These are phyloP conservation scores for Agelaius phoeniceus DNA, from an alignment of 2,113 vertebrate genomes.

Conservation along the genomic window DNA sequence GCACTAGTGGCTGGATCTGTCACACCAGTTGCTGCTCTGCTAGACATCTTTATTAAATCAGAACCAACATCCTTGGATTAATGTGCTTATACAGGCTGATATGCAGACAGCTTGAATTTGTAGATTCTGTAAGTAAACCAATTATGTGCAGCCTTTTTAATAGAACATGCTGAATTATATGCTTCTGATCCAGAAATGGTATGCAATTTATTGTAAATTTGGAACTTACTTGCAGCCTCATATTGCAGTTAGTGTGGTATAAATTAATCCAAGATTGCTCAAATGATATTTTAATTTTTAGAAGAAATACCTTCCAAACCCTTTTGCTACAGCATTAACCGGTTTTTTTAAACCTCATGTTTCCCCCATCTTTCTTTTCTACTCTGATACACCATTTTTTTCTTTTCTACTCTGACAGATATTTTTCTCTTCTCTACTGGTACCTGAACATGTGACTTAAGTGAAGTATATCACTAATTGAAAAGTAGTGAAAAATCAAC, in stretches of 20 bases:
- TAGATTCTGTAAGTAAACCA: slow-evolving; percentile 5
- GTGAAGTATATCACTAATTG: not conserved
- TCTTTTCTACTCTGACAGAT: not conserved
- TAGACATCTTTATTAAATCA: slow-evolving; percentile 2
- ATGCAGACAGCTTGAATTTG: not conserved
- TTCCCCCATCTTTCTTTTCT: slow-evolving; percentile 4
- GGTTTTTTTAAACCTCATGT: not conserved
- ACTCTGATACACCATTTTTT: not conserved
- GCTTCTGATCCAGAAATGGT: not conserved
- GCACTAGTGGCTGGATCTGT: not conserved
- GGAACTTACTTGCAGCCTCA: not conserved
- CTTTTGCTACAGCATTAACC: not conserved
- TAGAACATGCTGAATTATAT: not conserved
- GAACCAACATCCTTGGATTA: not conserved
- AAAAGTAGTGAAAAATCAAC: not conserved
- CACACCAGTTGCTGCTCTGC: not conserved
- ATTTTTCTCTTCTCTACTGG: not conserved
- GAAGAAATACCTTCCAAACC: slow-evolving; percentile 19
- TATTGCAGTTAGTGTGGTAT: not conserved
- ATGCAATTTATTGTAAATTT: not conserved
- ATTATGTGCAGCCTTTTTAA: not conserved
- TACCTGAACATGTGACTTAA: not conserved
- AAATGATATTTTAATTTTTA: slow-evolving; percentile 18
- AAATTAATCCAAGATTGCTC: slow-evolving; percentile 42
- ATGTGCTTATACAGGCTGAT: not conserved